Percentiles rank a stretch among this genome's conserved stretches.
phyloP scores from a whole-genome alignment of 2,888 invertebrate species.

The Tachina lurida region DNA sequence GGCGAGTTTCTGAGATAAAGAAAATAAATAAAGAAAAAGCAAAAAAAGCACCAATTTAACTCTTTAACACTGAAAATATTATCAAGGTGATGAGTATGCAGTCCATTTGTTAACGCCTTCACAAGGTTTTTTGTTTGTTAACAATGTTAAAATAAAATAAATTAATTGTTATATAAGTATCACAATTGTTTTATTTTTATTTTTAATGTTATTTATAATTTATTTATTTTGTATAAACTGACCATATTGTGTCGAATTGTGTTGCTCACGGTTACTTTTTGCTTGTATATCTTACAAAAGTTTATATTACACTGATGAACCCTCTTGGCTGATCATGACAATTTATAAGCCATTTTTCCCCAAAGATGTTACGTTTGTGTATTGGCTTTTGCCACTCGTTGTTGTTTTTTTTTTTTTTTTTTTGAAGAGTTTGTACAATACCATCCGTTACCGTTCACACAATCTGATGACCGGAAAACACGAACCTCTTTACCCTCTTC shows the following conservation, averaged over 20 bases:
- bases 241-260: conserved; percentile 77
- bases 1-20: conserved; percentile 74
- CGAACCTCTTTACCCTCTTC: background rate
- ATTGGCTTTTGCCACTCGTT: background rate
- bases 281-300: conserved; percentile 76
- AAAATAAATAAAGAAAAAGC: conserved; percentile 10
- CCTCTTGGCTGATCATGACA: conserved; percentile 71
- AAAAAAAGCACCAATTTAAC: conserved; percentile 3
- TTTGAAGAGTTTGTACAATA: background rate
- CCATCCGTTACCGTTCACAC: background rate
- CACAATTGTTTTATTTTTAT: conserved; percentile 7
- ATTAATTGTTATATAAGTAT: conserved; percentile 21
- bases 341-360: conserved; percentile 76
- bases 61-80: background rate
- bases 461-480: conserved; percentile 12
- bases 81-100: conserved; percentile 9
- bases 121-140: background rate
- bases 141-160: background rate
- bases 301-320: conserved; percentile 77
- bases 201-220: background rate
- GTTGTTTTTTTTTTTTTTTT: background rate
- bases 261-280: conserved; percentile 54
- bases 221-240: conserved; percentile 67
- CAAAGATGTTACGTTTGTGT: conserved; percentile 15
- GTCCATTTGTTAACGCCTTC: background rate